These are phyloP conservation scores for Zele albiditarsus DNA, from an alignment of 2,888 invertebrate genomes.

Conservation along the genomic window DNA sequence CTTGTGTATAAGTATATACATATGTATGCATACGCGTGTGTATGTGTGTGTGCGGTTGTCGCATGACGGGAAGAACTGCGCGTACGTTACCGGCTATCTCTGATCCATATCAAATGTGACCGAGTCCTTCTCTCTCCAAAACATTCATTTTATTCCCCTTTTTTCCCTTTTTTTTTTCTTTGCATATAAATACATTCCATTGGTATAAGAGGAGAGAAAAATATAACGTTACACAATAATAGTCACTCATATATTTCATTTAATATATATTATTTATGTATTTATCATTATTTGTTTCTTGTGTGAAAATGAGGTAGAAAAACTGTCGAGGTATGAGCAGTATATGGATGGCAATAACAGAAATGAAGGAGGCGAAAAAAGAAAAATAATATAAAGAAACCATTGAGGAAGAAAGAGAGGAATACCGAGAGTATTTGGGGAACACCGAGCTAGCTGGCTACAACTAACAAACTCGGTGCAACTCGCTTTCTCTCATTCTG, in stretches of 20 bases:
- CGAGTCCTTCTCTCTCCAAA: constrained; percentile 55
- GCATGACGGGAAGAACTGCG: constrained; percentile 66
- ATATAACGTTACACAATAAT: not conserved
- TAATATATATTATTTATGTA: not conserved
- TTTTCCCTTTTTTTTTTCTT: constrained; percentile 23
- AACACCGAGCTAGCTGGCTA: constrained; percentile 61
- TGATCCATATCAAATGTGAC: constrained; percentile 71
- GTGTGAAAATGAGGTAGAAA: not conserved
- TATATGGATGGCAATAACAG: constrained; percentile 43
- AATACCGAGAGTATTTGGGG: constrained; percentile 46
- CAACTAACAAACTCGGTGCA: constrained; percentile 61
- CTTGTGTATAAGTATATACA: constrained; percentile 27
- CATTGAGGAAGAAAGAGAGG: constrained; percentile 30
- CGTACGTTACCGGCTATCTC: constrained; percentile 71
- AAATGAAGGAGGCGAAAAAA: constrained; percentile 36
- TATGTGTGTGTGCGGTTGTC: constrained; percentile 48
- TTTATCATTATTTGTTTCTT: not conserved
- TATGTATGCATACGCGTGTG: constrained; percentile 28
- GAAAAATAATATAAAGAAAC: not conserved
- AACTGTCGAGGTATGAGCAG: constrained; percentile 25
- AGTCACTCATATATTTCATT: not conserved
- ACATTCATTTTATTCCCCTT: constrained; percentile 25
- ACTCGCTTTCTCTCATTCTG: constrained; percentile 45
- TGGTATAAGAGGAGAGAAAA: not conserved
- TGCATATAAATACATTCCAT: constrained; percentile 18